Evolutionary conservation across 2,888 invertebrate genomes (phyloP).

Genomic region (Drosophila subsilvestris): DNA sequence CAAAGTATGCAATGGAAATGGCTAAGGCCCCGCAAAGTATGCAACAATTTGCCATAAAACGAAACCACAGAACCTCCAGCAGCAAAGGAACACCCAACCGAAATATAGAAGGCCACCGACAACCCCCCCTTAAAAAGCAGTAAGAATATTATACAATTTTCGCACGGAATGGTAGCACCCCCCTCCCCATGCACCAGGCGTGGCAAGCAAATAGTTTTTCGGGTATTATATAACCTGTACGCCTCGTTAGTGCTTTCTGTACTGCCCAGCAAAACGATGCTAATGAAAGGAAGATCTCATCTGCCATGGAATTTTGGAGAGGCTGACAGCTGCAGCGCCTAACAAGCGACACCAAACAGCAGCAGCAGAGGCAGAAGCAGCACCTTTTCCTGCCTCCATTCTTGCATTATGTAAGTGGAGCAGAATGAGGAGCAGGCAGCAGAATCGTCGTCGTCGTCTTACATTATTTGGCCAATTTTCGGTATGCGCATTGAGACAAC

Average conservation of each 20-base stretch:
- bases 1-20: slow-evolving; percentile 12
- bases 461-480: slow-evolving; percentile 64
- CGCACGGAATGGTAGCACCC: slow-evolving; percentile 51
- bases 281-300: slow-evolving; percentile 54
- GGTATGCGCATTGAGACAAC: slow-evolving; percentile 65
- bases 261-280: slow-evolving; percentile 54
- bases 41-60: slow-evolving; percentile 68
- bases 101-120: background rate
- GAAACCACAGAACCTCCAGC: slow-evolving; percentile 63
- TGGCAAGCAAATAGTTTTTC: slow-evolving; percentile 42
- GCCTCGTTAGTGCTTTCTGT: slow-evolving; percentile 59
- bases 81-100: slow-evolving; percentile 4
- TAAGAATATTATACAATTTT: slow-evolving; percentile 48
- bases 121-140: slow-evolving; percentile 32
- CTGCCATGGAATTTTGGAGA: slow-evolving; percentile 14
- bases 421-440: slow-evolving; percentile 21
- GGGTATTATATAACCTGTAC: slow-evolving; percentile 47
- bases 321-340: slow-evolving; percentile 31
- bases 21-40: slow-evolving; percentile 53
- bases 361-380: background rate
- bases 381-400: slow-evolving; percentile 12
- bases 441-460: background rate
- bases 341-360: slow-evolving; percentile 37
- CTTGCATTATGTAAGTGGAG: slow-evolving; percentile 60
- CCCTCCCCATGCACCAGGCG: background rate